Percentiles rank a stretch among this genome's conserved stretches.
These are phyloP conservation scores for Furcula furcula DNA, from an alignment of 2,888 invertebrate species.

Conservation along the genomic window DNA sequence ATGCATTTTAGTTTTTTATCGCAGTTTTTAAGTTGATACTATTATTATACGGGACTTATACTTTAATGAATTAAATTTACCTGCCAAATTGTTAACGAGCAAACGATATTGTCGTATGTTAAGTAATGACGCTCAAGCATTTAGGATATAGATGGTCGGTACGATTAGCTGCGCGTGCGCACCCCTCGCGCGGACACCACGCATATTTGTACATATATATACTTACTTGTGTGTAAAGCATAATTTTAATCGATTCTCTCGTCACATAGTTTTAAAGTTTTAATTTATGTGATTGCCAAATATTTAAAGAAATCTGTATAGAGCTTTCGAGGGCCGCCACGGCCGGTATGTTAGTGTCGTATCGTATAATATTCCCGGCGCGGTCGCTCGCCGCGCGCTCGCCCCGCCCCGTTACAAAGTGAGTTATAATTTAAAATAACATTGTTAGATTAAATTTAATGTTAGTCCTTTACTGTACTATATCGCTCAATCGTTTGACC, in stretches of 20 bases:
- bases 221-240: conserved; percentile 79
- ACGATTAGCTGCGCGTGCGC: conserved; percentile 40
- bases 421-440: conserved; percentile 81
- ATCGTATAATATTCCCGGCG: conserved; percentile 39
- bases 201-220: conserved; percentile 59
- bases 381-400: conserved; percentile 45
- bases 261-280: conserved; percentile 80
- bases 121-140: conserved; percentile 76
- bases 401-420: conserved; percentile 62
- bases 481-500: conserved; percentile 82
- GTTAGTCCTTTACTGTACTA: conserved; percentile 81
- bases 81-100: conserved; percentile 78
- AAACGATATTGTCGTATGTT: conserved; percentile 66
- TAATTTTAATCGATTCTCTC: conserved; percentile 80
- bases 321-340: conserved; percentile 55
- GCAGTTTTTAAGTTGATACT: conserved; percentile 74
- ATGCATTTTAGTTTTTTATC: conserved; percentile 78
- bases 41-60: conserved; percentile 63
- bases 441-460: conserved; percentile 82
- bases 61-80: conserved; percentile 73
- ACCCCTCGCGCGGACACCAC: conserved; percentile 59
- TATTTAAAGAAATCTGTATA: conserved; percentile 77
- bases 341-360: conserved; percentile 54
- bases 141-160: conserved; percentile 62
- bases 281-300: conserved; percentile 82